These are phyloP conservation scores for Xenops minutus DNA, from an alignment of 2,797 vertebrate species.

Conservation along the genomic window DNA sequence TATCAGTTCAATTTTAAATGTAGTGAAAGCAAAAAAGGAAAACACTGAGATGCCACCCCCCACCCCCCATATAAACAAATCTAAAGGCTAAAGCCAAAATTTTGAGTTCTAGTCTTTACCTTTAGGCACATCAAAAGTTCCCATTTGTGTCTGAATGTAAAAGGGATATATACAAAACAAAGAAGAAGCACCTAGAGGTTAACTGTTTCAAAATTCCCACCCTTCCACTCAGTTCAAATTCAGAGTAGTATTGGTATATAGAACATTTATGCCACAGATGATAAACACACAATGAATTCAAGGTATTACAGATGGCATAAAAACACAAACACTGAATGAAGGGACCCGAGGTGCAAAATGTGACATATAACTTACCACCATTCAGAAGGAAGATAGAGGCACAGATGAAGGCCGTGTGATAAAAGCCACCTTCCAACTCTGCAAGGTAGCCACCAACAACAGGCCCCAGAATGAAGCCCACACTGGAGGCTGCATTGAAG, in stretches of 20 bases:
- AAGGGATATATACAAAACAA: background rate
- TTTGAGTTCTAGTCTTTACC: background rate
- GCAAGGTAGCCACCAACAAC: slow-evolving; percentile 91
- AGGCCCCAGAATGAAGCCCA: slow-evolving; percentile 95
- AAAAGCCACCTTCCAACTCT: slow-evolving; percentile 90
- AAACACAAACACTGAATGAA: background rate
- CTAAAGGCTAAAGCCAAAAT: background rate
- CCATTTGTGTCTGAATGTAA: background rate
- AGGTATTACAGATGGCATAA: background rate
- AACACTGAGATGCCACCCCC: background rate
- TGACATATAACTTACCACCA: slow-evolving; percentile 78
- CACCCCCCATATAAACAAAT: background rate
- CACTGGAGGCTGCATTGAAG: slow-evolving; percentile 89
- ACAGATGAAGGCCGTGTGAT: slow-evolving; percentile 86
- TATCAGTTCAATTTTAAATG: background rate
- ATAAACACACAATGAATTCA: background rate
- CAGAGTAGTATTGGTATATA: background rate
- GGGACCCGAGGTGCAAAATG: background rate
- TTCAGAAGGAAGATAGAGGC: slow-evolving; percentile 89
- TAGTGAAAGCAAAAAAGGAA: background rate
- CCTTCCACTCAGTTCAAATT: background rate
- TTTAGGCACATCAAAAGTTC: background rate
- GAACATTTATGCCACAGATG: background rate
- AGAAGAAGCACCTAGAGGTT: background rate
- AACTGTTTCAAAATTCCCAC: background rate